These are phyloP conservation scores for Perognathus longimembris DNA, from an alignment of 2,113 vertebrate species.

Conservation along the genomic window DNA sequence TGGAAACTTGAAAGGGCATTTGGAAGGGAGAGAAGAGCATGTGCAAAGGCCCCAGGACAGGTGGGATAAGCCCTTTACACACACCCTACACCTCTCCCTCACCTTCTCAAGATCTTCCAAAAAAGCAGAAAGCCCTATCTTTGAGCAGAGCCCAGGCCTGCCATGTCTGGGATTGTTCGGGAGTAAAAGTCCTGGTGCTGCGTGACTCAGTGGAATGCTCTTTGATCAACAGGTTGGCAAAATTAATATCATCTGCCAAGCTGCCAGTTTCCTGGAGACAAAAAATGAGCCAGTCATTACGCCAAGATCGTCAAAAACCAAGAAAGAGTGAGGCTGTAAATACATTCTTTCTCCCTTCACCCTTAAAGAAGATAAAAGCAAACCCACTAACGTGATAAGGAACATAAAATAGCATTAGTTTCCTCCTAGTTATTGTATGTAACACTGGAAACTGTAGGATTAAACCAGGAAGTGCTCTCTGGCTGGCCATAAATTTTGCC, in stretches of 20 bases:
- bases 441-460: constrained; percentile 83
- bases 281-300: constrained; percentile 67
- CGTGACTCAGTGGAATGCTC: constrained; percentile 57
- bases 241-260: constrained; percentile 80
- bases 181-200: not conserved
- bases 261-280: constrained; percentile 76
- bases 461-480: constrained; percentile 87
- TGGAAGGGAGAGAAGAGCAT: not conserved
- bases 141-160: not conserved
- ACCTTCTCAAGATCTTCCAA: not conserved
- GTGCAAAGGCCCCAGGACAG: not conserved
- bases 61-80: not conserved
- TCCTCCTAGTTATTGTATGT: constrained; percentile 84
- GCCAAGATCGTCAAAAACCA: constrained; percentile 73
- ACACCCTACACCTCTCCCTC: too few species aligned
- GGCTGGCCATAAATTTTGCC: constrained; percentile 87
- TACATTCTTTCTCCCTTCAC: constrained; percentile 73
- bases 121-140: not conserved
- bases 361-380: constrained; percentile 50
- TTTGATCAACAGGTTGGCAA: constrained; percentile 83
- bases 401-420: constrained; percentile 80
- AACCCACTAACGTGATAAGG: constrained; percentile 63
- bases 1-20: not conserved
- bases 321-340: constrained; percentile 75
- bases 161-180: not conserved